Evolutionary conservation across 2,797 vertebrate species (phyloP).

Genomic region (Cuculus canorus): DNA sequence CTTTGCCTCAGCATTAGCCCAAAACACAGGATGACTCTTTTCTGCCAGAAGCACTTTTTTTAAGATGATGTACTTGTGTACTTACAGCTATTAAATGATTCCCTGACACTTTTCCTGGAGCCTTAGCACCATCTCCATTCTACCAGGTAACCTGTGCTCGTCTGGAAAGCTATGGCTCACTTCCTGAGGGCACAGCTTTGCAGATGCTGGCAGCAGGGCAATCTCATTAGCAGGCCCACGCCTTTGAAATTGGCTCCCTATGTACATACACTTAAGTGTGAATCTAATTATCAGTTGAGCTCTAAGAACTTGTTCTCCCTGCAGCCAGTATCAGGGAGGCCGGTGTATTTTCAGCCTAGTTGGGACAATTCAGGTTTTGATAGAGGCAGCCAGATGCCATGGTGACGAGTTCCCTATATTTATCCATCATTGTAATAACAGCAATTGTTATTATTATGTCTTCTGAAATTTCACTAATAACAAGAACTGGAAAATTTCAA

Average conservation of each 20-base stretch:
- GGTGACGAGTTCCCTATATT: neutral
- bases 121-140: slow-evolving; percentile 15
- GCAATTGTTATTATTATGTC: neutral
- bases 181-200: slow-evolving; percentile 55
- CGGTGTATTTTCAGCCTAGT: neutral
- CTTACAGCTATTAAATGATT: slow-evolving; percentile 24
- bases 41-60: neutral
- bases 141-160: slow-evolving; percentile 44
- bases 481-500: neutral
- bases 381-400: neutral
- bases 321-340: neutral
- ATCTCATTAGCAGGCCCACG: slow-evolving; percentile 53
- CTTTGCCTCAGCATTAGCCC: neutral
- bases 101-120: neutral
- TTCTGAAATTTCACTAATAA: neutral
- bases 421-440: neutral
- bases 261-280: slow-evolving; percentile 4
- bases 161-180: neutral
- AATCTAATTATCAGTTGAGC: slow-evolving; percentile 23
- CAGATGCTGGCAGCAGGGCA: slow-evolving; percentile 39
- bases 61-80: neutral
- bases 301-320: slow-evolving; percentile 1
- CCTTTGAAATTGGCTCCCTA: slow-evolving; percentile 58
- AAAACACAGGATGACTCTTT: neutral
- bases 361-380: neutral